A percentile compares a stretch with the other conserved stretches of the same genome.
phyloP scores from a whole-genome alignment of 2,113 vertebrate species.

The Sus scrofa region DNA sequence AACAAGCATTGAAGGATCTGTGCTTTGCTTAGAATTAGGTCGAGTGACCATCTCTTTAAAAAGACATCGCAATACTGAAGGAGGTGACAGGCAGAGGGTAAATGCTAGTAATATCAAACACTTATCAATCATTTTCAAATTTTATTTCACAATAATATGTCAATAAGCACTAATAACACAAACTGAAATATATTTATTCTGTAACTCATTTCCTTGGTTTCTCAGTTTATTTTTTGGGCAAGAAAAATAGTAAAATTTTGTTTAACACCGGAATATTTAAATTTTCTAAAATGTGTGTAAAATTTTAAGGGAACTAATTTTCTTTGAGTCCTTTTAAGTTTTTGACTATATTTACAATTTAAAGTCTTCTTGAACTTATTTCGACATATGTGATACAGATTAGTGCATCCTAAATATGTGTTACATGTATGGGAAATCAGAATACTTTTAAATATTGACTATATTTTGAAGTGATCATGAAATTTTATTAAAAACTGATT shows the following conservation, averaged over 20 bases:
- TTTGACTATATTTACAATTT: constrained; percentile 28
- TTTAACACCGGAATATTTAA: constrained; percentile 10
- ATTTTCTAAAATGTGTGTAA: constrained; percentile 18
- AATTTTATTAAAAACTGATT: constrained; percentile 36
- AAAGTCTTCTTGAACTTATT: constrained; percentile 5
- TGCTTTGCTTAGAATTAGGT: not conserved
- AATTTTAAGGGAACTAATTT: constrained; percentile 23
- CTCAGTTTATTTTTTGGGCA: constrained; percentile 23
- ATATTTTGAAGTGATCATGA: not conserved
- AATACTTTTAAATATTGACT: constrained; percentile 29
- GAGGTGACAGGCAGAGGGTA: not conserved
- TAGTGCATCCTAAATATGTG: not conserved
- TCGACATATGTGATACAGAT: not conserved
- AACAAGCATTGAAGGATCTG: not conserved
- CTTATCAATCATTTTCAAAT: constrained; percentile 7
- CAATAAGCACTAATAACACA: not conserved
- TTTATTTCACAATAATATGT: constrained; percentile 9
- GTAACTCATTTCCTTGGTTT: constrained; percentile 32
- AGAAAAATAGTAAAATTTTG: constrained; percentile 20
- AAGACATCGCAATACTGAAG: not conserved
- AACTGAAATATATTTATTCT: constrained; percentile 23
- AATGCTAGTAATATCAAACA: not conserved
- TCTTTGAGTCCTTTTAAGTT: not conserved
- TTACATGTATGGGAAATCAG: constrained; percentile 15
- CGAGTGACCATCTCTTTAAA: not conserved